phyloP scores from a whole-genome alignment of 1,140 invertebrate genomes.

The Drosophila bocqueti region DNA sequence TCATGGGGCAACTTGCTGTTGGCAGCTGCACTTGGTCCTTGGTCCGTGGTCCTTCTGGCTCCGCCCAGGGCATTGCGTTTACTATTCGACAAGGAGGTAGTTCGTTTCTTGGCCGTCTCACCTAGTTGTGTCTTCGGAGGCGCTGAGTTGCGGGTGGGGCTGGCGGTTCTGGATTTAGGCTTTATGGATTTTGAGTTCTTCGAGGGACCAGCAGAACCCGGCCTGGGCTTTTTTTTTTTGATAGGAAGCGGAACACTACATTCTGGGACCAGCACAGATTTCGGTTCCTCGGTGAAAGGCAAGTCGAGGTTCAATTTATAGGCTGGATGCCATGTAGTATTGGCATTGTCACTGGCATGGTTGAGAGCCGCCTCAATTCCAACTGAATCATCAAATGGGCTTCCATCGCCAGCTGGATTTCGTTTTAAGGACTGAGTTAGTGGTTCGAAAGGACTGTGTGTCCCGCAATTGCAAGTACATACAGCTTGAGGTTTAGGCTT shows the following conservation, averaged over 20 bases:
- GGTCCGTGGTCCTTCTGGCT: constrained; percentile 7
- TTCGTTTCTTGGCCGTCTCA: constrained; percentile 1
- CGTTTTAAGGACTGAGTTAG: neutral
- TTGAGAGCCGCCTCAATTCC: neutral
- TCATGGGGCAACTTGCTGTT: constrained; percentile 43
- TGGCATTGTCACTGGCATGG: neutral
- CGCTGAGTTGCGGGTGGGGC: neutral
- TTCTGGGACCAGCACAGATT: neutral
- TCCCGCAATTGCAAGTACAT: neutral
- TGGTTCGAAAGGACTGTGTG: neutral
- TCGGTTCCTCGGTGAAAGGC: neutral
- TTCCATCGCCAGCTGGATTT: constrained; percentile 14
- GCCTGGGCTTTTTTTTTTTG: neutral
- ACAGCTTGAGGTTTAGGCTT: too few relatives aligned
- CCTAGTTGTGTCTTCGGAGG: neutral
- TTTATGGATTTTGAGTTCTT: neutral
- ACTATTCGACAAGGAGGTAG: neutral
- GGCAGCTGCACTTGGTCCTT: constrained; percentile 4
- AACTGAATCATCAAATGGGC: neutral
- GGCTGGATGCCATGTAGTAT: neutral
- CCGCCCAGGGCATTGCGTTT: neutral
- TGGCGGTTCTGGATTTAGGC: neutral
- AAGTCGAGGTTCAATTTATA: neutral
- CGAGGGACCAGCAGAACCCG: neutral
- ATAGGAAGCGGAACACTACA: neutral